A percentile compares a stretch with the other conserved stretches of the same genome.
Conservation (phyloP, 2,888 invertebrate species). For the Alsophila aescularia region DNA sequence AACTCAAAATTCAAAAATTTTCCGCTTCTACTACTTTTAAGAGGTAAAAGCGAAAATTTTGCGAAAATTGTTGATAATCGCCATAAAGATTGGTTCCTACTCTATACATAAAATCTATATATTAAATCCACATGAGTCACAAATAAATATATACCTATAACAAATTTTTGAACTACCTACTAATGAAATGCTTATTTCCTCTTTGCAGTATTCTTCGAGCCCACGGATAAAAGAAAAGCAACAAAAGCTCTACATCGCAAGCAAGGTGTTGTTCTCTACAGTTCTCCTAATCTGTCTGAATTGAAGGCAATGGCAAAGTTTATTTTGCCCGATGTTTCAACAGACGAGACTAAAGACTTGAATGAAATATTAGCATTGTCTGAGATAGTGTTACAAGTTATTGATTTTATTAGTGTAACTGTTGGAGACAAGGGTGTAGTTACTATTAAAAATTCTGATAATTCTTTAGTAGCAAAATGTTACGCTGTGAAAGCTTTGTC, state of each 20-base stretch:
- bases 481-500: slow-evolving; percentile 70
- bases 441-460: slow-evolving; percentile 57
- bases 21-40: too few species aligned
- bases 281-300: slow-evolving; percentile 93
- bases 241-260: slow-evolving; percentile 86
- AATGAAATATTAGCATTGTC: slow-evolving; percentile 58
- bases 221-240: slow-evolving; percentile 92
- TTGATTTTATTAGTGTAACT: slow-evolving; percentile 86
- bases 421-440: slow-evolving; percentile 85
- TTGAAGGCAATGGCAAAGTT: slow-evolving; percentile 86
- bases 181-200: slow-evolving; percentile 35
- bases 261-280: slow-evolving; percentile 82
- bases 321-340: slow-evolving; percentile 60
- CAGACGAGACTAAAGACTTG: slow-evolving; percentile 40
- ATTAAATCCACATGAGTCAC: too few species aligned
- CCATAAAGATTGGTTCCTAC: too few species aligned
- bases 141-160: too few species aligned
- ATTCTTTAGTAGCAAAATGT: slow-evolving; percentile 40
- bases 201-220: slow-evolving; percentile 94
- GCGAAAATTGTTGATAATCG: too few species aligned
- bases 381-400: slow-evolving; percentile 68
- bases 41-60: too few species aligned
- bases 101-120: too few species aligned
- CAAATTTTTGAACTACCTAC: too few species aligned
- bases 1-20: too few species aligned